Percentiles rank a stretch among this genome's conserved stretches.
Conservation (phyloP, 2,797 vertebrate genomes). For the Thamnophis elegans region DNA sequence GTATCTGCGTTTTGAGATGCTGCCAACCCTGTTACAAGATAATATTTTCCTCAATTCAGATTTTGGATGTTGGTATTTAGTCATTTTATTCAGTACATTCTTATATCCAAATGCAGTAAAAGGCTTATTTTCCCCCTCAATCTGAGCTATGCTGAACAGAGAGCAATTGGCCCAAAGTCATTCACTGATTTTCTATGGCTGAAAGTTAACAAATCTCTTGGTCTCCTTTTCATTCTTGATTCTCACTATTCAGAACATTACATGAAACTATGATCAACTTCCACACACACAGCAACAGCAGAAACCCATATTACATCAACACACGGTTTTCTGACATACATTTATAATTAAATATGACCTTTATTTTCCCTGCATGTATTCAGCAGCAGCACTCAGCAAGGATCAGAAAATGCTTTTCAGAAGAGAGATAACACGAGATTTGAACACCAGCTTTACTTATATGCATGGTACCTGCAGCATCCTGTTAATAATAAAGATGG, state of each 20-base stretch:
- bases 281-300: not conserved
- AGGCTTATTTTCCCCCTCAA: not conserved
- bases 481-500: not conserved
- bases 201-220: not conserved
- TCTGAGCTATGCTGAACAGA: not conserved
- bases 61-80: not conserved
- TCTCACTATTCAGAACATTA: not conserved
- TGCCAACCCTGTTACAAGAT: not conserved
- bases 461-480: not conserved
- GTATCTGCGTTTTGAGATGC: not conserved
- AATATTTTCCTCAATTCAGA: not conserved
- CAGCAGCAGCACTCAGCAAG: not conserved
- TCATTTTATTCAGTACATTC: not conserved
- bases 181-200: not conserved
- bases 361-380: not conserved
- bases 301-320: not conserved
- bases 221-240: not conserved
- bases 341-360: not conserved
- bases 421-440: not conserved
- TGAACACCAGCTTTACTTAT: not conserved
- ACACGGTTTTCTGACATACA: not conserved
- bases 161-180: not conserved
- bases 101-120: not conserved
- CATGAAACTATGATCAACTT: not conserved
- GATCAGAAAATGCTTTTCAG: not conserved